phyloP scores from a whole-genome alignment of 2,888 invertebrate genomes.

The Diploptera punctata region DNA sequence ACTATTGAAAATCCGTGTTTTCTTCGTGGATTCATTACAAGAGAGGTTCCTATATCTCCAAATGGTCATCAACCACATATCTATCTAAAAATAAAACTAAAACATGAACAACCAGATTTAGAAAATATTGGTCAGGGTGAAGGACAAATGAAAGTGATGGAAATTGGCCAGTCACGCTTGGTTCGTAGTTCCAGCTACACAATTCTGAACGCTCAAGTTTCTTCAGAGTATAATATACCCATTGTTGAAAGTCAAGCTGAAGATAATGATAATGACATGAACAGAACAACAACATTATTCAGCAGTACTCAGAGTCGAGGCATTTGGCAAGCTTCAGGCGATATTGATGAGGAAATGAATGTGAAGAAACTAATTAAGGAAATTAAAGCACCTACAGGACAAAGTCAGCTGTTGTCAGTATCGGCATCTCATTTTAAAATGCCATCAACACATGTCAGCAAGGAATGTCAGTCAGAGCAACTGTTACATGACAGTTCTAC shows the following conservation, averaged over 20 bases:
- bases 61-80: constrained; percentile 16
- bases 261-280: no score
- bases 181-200: constrained; percentile 5
- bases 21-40: constrained; percentile 28
- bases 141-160: not conserved
- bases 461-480: not conserved
- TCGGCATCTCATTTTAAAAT: not conserved
- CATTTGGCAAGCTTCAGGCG: not conserved
- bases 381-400: not conserved
- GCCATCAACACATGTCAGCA: not conserved
- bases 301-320: not conserved
- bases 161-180: not conserved
- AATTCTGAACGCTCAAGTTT: not conserved
- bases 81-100: not conserved
- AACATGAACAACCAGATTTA: not conserved
- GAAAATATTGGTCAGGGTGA: not conserved
- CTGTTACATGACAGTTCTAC: not conserved
- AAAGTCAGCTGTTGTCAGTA: not conserved
- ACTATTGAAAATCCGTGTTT: constrained; percentile 14
- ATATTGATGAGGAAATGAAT: not conserved
- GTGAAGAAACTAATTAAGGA: not conserved
- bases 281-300: no score
- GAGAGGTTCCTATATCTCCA: not conserved
- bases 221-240: not conserved
- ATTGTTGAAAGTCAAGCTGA: not conserved